phyloP scores from a whole-genome alignment of 2,888 invertebrate species.

The Plebejus melissa region DNA sequence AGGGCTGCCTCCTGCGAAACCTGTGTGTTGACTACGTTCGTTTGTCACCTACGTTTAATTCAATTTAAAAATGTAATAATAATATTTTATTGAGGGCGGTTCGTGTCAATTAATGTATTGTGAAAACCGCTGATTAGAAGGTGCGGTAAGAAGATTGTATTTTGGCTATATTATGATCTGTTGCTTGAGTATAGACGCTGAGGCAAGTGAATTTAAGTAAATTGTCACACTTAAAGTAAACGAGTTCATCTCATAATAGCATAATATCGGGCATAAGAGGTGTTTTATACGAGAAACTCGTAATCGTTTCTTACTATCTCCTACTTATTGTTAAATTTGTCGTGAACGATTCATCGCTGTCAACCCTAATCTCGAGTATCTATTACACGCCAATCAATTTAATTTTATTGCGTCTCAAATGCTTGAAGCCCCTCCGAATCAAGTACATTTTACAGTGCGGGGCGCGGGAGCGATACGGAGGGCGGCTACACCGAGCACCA shows the following conservation, averaged over 20 bases:
- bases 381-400: slow-evolving; percentile 12
- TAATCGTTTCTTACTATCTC: no score
- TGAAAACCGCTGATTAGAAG: no score
- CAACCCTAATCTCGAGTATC: not conserved
- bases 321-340: not conserved
- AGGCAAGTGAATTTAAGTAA: no score
- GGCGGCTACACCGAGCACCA: not conserved
- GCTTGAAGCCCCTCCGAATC: not conserved
- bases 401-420: slow-evolving; percentile 12
- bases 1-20: not conserved
- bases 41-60: not conserved
- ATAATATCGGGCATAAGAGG: no score
- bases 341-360: not conserved
- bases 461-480: not conserved
- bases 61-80: no score
- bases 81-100: no score
- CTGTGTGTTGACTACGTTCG: not conserved
- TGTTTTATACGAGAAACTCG: no score
- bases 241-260: no score
- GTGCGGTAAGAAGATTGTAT: no score
- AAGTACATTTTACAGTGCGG: not conserved
- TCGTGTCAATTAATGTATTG: not conserved
- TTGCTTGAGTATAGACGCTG: no score
- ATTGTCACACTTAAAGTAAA: no score
- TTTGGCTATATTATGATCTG: no score